Percentiles rank a stretch among this genome's conserved stretches.
Conservation (phyloP, 2,888 invertebrate species). For the Leptopilina syphax region DNA sequence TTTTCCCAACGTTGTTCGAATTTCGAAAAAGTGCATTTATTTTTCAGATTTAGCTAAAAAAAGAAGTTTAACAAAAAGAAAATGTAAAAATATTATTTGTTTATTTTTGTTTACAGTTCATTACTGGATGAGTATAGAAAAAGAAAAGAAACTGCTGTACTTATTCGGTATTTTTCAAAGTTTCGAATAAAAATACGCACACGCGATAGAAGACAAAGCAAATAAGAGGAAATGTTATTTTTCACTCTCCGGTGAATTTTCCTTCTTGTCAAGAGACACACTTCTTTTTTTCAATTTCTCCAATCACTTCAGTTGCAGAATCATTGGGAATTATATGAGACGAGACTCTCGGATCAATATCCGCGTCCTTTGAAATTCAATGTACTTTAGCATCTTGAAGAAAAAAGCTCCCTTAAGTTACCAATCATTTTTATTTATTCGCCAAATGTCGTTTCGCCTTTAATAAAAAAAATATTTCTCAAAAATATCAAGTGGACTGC, state of each 20-base stretch:
- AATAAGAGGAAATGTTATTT: not conserved
- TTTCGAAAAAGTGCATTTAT: too few relatives aligned
- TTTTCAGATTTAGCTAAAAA: too few relatives aligned
- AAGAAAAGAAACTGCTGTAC: too few relatives aligned
- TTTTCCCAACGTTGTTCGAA: not conserved
- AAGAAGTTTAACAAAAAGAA: too few relatives aligned
- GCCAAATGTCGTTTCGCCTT: not conserved
- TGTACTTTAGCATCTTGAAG: not conserved
- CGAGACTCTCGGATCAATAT: conserved; percentile 29
- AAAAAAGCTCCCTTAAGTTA: not conserved
- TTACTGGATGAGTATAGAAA: too few relatives aligned
- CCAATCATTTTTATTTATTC: not conserved
- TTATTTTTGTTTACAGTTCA: too few relatives aligned
- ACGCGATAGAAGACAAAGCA: conserved; percentile 11
- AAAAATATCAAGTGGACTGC: not conserved
- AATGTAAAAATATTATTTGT: too few relatives aligned
- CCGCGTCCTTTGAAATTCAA: conserved; percentile 10
- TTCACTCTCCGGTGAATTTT: conserved; percentile 26
- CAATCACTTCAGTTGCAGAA: conserved; percentile 18
- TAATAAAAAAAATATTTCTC: not conserved
- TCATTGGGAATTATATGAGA: conserved; percentile 14
- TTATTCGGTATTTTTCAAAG: not conserved
- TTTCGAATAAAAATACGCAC: conserved; percentile 16
- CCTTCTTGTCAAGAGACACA: conserved; percentile 12
- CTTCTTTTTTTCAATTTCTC: conserved; percentile 13